A percentile compares a stretch with the other conserved stretches of the same genome.
These are phyloP conservation scores for Nebria ingens DNA, from an alignment of 1,140 invertebrate genomes.

Conservation along the genomic window DNA sequence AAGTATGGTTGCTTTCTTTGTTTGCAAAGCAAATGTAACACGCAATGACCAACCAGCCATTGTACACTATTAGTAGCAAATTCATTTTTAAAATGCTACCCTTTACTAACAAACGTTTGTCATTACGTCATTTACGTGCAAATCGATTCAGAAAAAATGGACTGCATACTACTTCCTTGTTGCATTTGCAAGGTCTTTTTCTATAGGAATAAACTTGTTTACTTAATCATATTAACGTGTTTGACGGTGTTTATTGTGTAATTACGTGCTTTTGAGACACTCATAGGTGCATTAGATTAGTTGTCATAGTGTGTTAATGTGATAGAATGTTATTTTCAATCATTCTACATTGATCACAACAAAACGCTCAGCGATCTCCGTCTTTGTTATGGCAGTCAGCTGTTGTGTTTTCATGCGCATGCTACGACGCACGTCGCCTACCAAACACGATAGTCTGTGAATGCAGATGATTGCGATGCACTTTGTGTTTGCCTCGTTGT, in stretches of 20 bases:
- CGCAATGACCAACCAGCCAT: conserved; percentile 5
- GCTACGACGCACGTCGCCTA: not conserved
- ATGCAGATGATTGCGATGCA: too few species aligned
- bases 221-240: not conserved
- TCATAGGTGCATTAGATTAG: not conserved
- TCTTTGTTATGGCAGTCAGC: conserved; percentile 24
- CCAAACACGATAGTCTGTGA: not conserved
- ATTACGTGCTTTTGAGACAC: too few species aligned
- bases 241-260: not conserved
- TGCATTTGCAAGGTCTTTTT: conserved; percentile 7
- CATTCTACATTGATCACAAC: conserved; percentile 10
- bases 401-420: conserved; percentile 15
- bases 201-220: not conserved
- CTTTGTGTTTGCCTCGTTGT: too few species aligned
- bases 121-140: not conserved
- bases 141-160: not conserved
- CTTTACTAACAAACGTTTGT: not conserved
- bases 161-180: not conserved
- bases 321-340: conserved; percentile 10
- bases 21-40: conserved; percentile 5
- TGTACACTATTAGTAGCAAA: too few species aligned
- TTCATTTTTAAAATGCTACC: not conserved
- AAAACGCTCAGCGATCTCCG: not conserved
- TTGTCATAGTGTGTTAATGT: conserved; percentile 8
- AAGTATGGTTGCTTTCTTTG: conserved; percentile 6